Base-by-base conservation (phyloP, 2,113 vertebrate species). In the Xenus cinereus region DNA sequence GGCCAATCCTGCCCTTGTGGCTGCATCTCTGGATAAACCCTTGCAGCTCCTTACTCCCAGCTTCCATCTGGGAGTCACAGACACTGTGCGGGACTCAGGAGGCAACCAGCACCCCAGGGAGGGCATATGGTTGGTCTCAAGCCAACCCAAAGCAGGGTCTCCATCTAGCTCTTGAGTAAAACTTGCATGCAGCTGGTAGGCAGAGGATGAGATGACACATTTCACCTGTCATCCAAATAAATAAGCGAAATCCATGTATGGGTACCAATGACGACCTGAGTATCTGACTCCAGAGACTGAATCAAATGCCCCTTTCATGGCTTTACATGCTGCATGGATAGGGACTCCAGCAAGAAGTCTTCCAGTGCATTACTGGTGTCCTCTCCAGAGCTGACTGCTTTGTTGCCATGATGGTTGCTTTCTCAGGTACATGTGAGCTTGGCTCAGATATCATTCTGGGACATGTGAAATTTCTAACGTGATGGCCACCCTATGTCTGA, bases 1-100 rank as follows among this genome's bases (percentile, higher is more conserved):
- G 1, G 48, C 43, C 3, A 2, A 33, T 46, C 39, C 56, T 43
- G 5, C 33, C 4, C 0, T 33, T 56, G 28, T 1, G 23, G 74
- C 37, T 87, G 32, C 39, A 75, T 24, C 26, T 87, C 69, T 84
- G 74, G 28, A 41, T 45, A 87, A 26, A 7, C 10, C 16, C 30
- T 90, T 64, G 54, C 33, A 74, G 14, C 11, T 84, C 50, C 73
- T 87, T 54, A 33, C 23, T 78, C 32, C 12, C 27, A 71, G 4
- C 26, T 91, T 84, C 84, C 64, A 64, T 2, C 1, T 3, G 8
- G 5, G 13, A 18, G 10, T 92, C 12, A 72, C 41, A 85, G 57
- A 76, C 35, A n/a, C 43, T 45, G 16, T 43, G 32, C 32, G 71
- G 68, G 45, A 92, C 54, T 74, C 37, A 16, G 41, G 17, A 84